These are phyloP conservation scores for Leptoteleia sp. DNA, from an alignment of 1,140 invertebrate species.

Conservation along the genomic window DNA sequence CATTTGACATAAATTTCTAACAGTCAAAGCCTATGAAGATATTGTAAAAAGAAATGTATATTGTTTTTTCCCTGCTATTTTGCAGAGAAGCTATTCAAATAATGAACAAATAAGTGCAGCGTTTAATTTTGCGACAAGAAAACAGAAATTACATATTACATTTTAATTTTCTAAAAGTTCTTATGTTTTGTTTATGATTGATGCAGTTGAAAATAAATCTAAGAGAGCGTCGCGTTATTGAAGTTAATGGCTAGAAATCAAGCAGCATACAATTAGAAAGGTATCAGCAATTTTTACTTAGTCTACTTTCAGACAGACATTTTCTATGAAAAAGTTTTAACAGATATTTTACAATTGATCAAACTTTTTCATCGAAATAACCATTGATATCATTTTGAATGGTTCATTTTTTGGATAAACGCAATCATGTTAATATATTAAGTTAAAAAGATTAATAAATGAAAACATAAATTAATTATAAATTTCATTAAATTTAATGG, in stretches of 20 bases:
- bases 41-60: slow-evolving; percentile 12
- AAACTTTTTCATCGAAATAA: slow-evolving; percentile 17
- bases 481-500: too few species aligned
- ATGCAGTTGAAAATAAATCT: slow-evolving; percentile 51
- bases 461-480: too few species aligned
- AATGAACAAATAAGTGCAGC: not conserved
- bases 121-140: slow-evolving; percentile 3
- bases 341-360: not conserved
- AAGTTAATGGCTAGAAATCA: slow-evolving; percentile 13
- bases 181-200: slow-evolving; percentile 22
- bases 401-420: slow-evolving; percentile 1
- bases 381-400: too few species aligned
- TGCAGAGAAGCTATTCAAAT: slow-evolving; percentile 1
- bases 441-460: slow-evolving; percentile 1
- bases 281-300: slow-evolving; percentile 24
- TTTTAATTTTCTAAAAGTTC: too few species aligned
- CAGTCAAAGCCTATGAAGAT: not conserved
- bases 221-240: slow-evolving; percentile 41
- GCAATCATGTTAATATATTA: slow-evolving; percentile 14
- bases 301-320: not conserved
- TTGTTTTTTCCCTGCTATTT: slow-evolving; percentile 15
- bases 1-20: slow-evolving; percentile 31
- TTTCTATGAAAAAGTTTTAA: not conserved
- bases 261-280: slow-evolving; percentile 13
- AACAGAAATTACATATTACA: not conserved